A percentile compares a stretch with the other conserved stretches of the same genome.
Conservation (phyloP, 2,888 invertebrate species). For the Tetheella fluctuosa region DNA sequence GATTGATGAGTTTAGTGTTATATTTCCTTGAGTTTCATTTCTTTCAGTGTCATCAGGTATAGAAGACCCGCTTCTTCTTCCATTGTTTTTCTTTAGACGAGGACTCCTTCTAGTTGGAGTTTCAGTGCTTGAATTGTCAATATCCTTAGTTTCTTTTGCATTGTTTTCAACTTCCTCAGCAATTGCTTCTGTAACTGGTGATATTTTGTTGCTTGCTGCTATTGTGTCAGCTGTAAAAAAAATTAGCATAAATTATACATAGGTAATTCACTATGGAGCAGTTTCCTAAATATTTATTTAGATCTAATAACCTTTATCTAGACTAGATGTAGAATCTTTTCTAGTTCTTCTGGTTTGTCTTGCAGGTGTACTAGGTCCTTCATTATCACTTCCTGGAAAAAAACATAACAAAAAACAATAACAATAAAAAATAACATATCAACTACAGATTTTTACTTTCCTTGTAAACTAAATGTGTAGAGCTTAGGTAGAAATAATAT, state of each 20-base stretch:
- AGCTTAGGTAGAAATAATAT: too few species aligned
- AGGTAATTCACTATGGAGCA: too few species aligned
- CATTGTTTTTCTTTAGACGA: slow-evolving; percentile 41
- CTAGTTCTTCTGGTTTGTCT: slow-evolving; percentile 60
- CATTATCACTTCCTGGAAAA: slow-evolving; percentile 69
- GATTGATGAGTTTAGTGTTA: slow-evolving; percentile 17
- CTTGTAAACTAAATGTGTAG: too few species aligned
- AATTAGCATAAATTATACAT: slow-evolving; percentile 11
- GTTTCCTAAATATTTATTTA: not conserved
- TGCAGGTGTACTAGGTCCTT: slow-evolving; percentile 60
- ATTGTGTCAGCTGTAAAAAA: slow-evolving; percentile 44
- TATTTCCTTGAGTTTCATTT: slow-evolving; percentile 21
- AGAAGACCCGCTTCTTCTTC: slow-evolving; percentile 29
- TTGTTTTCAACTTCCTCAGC: slow-evolving; percentile 57
- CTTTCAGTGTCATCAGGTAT: slow-evolving; percentile 30
- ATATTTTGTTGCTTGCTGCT: slow-evolving; percentile 34
- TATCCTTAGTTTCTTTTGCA: slow-evolving; percentile 30
- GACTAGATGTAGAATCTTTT: slow-evolving; percentile 67
- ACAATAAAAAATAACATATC: slow-evolving; percentile 4
- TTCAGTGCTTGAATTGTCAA: slow-evolving; percentile 27
- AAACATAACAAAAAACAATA: too few species aligned
- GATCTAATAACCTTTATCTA: slow-evolving; percentile 67
- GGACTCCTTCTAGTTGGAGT: slow-evolving; percentile 45
- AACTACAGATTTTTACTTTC: not conserved
- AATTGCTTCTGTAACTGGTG: slow-evolving; percentile 48